Evolutionary conservation across 2,797 vertebrate species (phyloP).

Genomic region (Gadopsis bispinosus): DNA sequence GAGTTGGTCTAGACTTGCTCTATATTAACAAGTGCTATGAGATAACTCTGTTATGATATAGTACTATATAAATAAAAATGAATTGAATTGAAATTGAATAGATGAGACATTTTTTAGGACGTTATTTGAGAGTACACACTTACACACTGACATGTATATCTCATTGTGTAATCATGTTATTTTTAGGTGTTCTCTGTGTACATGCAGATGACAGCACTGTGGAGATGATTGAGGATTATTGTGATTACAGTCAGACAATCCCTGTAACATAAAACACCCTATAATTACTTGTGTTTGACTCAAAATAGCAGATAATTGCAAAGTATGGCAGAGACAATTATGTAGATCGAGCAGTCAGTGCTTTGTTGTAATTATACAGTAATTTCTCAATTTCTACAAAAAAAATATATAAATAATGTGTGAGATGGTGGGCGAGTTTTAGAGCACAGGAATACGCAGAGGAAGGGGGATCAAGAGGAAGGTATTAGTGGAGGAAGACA

Average conservation of each 20-base stretch:
- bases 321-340: constrained; percentile 46
- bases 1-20: too few relatives aligned
- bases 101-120: not conserved
- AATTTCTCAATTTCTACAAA: constrained; percentile 56
- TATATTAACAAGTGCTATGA: too few relatives aligned
- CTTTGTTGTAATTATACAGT: constrained; percentile 55
- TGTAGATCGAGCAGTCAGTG: constrained; percentile 45
- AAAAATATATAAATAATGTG: constrained; percentile 16
- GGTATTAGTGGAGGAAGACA: not conserved
- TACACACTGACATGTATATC: not conserved
- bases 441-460: not conserved
- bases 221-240: constrained; percentile 41
- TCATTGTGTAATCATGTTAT: constrained; percentile 10
- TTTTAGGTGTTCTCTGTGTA: not conserved
- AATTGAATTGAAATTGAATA: too few relatives aligned
- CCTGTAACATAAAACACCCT: constrained; percentile 26
- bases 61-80: too few relatives aligned
- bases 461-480: not conserved
- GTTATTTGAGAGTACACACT: not conserved
- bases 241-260: constrained; percentile 15
- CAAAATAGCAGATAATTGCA: constrained; percentile 65
- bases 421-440: not conserved
- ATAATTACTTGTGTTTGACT: constrained; percentile 43
- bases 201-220: not conserved
- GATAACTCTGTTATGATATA: too few relatives aligned